phyloP scores from a whole-genome alignment of 1,140 invertebrate genomes.

The Neotoxoptera formosana region DNA sequence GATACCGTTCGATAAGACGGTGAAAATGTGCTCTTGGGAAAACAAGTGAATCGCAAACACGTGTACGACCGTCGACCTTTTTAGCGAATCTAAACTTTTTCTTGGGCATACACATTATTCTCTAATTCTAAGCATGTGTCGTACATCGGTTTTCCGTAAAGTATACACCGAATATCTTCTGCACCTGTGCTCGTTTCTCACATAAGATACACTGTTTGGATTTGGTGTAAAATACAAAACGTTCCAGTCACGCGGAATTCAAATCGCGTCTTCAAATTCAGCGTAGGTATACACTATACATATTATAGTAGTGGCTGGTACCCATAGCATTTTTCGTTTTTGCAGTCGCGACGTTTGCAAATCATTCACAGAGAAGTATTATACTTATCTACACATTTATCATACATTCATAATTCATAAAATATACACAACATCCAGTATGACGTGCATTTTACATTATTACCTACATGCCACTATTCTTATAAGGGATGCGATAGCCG shows the following conservation, averaged over 20 bases:
- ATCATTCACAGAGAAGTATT: not conserved
- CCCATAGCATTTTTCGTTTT: not conserved
- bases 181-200: constrained; percentile 35
- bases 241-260: constrained; percentile 31
- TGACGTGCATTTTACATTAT: constrained; percentile 4
- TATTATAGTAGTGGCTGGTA: not conserved
- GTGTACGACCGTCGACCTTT: constrained; percentile 31
- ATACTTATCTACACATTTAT: not conserved
- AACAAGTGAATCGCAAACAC: constrained; percentile 36
- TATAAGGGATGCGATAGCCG: too few species aligned
- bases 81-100: constrained; percentile 36
- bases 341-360: constrained; percentile 20
- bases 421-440: not conserved
- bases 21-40: constrained; percentile 39
- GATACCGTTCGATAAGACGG: not conserved
- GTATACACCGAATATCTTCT: not conserved
- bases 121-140: constrained; percentile 33
- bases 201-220: constrained; percentile 27
- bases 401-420: not conserved
- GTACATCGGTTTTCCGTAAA: constrained; percentile 32
- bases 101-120: constrained; percentile 7
- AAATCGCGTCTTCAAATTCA: constrained; percentile 27
- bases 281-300: too few species aligned
- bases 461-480: not conserved
- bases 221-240: constrained; percentile 19